phyloP scores from a whole-genome alignment of 2,797 vertebrate genomes.

The Prionace glauca region DNA sequence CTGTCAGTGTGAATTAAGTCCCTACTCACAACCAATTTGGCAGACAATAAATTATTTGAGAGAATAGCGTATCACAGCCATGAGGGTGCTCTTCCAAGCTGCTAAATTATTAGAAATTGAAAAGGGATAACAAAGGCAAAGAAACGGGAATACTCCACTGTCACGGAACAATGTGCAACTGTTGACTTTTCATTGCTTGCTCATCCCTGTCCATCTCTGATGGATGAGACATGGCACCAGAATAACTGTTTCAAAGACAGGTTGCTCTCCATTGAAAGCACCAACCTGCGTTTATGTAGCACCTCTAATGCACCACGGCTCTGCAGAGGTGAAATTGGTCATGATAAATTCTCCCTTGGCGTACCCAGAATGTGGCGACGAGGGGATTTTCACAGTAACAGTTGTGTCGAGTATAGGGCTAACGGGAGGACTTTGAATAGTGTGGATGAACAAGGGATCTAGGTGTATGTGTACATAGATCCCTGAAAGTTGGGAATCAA shows the following conservation, averaged over 20 bases:
- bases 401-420: too few species aligned
- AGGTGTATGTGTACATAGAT: too few species aligned
- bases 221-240: not conserved
- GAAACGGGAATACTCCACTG: not conserved
- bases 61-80: not conserved
- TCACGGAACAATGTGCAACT: too few species aligned
- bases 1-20: slow-evolving; percentile 28
- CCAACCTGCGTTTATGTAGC: not conserved
- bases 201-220: not conserved
- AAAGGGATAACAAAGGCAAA: not conserved
- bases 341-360: too few species aligned
- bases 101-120: not conserved
- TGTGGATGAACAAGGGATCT: too few species aligned
- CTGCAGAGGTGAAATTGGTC: not conserved
- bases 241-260: not conserved
- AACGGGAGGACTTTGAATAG: too few species aligned
- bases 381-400: too few species aligned
- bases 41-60: slow-evolving; percentile 32
- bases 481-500: too few species aligned
- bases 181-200: not conserved
- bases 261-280: not conserved
- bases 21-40: slow-evolving; percentile 20
- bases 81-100: not conserved
- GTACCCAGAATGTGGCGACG: too few species aligned
- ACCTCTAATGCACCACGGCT: not conserved